Evolutionary conservation across 2,797 vertebrate genomes (phyloP), one percentile per base, ranked within the genome.

Genomic region (Numenius phaeopus): DNA sequence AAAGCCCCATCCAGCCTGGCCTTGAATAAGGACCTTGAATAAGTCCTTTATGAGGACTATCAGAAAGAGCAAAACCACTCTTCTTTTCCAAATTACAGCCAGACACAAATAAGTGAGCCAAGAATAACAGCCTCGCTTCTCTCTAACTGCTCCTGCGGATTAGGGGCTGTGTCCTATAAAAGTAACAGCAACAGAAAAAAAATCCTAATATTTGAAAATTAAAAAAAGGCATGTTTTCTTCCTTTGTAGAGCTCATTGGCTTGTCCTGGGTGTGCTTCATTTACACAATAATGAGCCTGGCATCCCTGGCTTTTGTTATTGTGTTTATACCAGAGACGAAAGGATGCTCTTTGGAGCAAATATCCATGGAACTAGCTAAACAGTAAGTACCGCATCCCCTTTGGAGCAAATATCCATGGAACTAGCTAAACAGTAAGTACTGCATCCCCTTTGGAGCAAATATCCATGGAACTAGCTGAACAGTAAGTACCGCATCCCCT

Each of bases 281-380:
- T 61, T 99, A 99, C 47, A 97, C 99, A 29, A 97, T 98, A 58
- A 99, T 99, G 99, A 99, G 99, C 95, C 98, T 99, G 17, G 97
- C 98, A 21, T 98, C 99, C 7, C 97, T 99, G 97, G 98, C 98
- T 90, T 99, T 99, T 90, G 98, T 99, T 94, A 97, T 99, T 95
- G 90, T 99, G 92, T 99, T 99, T 95, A 98, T 99, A 88, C 99
- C 99, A 2, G 99, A 99, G 97, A 99, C 99, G 11, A 99, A 99
- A 96, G 99, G 99, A 80, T 98, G 98, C 52, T 98, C 99, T 11
- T 98, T 99, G 97, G 99, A 99, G 97, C 99, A 99, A 97, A 99
- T 99, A 98, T 99, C 99, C 21, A 98, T 98, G 98, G 99, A 99
- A 90, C 98, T 99, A 69, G 99, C 99, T 30, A 99, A 99, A 98